These are phyloP conservation scores for Oreonectes daqikongensis DNA, from an alignment of 2,797 vertebrate genomes.

Conservation along the genomic window DNA sequence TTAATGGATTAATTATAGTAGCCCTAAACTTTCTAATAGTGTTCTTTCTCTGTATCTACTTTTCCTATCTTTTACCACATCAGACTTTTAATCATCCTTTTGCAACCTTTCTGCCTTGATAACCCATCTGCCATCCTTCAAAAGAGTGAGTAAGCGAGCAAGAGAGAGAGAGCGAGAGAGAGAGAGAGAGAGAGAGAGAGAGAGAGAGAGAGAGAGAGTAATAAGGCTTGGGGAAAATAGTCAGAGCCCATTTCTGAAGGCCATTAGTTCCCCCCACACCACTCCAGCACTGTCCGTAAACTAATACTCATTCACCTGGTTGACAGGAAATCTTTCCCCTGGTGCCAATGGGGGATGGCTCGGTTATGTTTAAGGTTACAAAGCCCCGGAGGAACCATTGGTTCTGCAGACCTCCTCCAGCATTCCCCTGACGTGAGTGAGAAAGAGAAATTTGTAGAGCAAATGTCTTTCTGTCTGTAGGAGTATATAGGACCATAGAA, in stretches of 20 bases:
- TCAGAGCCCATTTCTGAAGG: slow-evolving; percentile 32
- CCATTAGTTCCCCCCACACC: slow-evolving; percentile 34
- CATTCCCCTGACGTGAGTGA: slow-evolving; percentile 39
- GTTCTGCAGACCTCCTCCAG: slow-evolving; percentile 33
- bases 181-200: slow-evolving; percentile 2
- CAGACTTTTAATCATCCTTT: slow-evolving; percentile 20
- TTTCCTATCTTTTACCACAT: background rate
- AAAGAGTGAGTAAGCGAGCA: background rate
- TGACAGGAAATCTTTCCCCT: slow-evolving; percentile 81
- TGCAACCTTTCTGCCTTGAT: background rate
- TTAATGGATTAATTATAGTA: no score
- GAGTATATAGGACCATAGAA: slow-evolving; percentile 29
- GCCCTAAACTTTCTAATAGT: no score
- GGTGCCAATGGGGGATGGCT: slow-evolving; percentile 65
- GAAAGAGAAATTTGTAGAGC: slow-evolving; percentile 48
- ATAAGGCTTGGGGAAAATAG: slow-evolving; percentile 30
- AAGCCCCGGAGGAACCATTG: slow-evolving; percentile 64
- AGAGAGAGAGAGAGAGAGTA: slow-evolving; percentile 6
- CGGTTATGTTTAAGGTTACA: slow-evolving; percentile 75
- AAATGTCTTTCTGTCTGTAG: slow-evolving; percentile 48
- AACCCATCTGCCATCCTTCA: background rate
- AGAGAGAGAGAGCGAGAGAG: slow-evolving; percentile 1
- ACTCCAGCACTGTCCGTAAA: slow-evolving; percentile 70
- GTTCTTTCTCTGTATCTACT: background rate
- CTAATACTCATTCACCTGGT: slow-evolving; percentile 80